Base-by-base conservation (phyloP, 2,888 invertebrate genomes). In the Nymphalis c-album region DNA sequence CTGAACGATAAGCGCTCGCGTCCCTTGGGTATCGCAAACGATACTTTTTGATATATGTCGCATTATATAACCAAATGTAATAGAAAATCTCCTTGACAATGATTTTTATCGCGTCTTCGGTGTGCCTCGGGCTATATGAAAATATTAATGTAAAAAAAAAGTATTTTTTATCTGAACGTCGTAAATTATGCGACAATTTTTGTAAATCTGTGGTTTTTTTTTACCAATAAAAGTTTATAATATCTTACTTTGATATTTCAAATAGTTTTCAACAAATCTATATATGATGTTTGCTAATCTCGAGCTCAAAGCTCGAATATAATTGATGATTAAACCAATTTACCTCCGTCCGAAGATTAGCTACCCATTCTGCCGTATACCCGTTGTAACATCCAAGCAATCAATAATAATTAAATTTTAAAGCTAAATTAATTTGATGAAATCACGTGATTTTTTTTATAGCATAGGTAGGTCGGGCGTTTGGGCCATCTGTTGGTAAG, bases 111-210 rank as follows among this genome's bases (percentile, higher is more conserved):
- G 63, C 58, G 35, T 65, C 22, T 71, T 40, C 53, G 46, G 63
- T 31, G 66, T 61, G 61, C 64, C 67, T 61, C 53, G 46, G 58
- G 69, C 58, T 59, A 69, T 64, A 71, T 67, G 66, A 66, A 67
- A 69, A 71, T 66, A 65, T 31, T 17, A 64, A 26, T 53, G 47
- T 53, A 61, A n/a, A 68, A 70, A 68, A 63, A 68, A 68, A 63
- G 57, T 59, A 69, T 35, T 45, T 59, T 59, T 51, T 46, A 20
- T 57, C 26, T 64, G 47, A 58, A 31, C 16, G 35, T 22, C 47
- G 58, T 65, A 69, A 69, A 65, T 69, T 63, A 51, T 60, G 57
- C 18, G 55, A 50, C 47, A 53, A 46, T 63, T 62, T 64, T 7
- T 26, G n/a, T 55, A 55, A 17, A 6, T 17, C 31, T 2, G 62